A percentile compares a stretch with the other conserved stretches of the same genome.
These are phyloP conservation scores for Notarius quadriscutis DNA, from an alignment of 2,113 vertebrate species.

Conservation along the genomic window DNA sequence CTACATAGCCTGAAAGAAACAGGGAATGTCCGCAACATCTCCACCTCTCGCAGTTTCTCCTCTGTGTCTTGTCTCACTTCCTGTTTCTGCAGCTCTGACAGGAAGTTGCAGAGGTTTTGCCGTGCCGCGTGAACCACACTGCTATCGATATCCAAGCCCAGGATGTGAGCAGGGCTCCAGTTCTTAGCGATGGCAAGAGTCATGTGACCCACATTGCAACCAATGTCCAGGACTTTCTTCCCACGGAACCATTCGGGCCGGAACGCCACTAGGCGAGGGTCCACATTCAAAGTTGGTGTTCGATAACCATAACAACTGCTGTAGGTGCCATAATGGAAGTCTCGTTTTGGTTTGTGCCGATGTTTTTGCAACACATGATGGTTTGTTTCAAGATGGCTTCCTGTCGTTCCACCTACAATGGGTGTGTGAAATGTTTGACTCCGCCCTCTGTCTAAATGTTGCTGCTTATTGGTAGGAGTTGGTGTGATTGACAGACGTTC, in stretches of 20 bases:
- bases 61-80: constrained; percentile 6
- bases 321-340: constrained; percentile 84
- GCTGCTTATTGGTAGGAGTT: constrained; percentile 30
- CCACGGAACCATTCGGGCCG: constrained; percentile 83
- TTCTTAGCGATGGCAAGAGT: constrained; percentile 78
- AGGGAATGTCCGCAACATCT: constrained; percentile 60
- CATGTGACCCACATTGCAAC: constrained; percentile 85
- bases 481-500: constrained; percentile 45
- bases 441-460: constrained; percentile 54
- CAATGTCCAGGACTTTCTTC: constrained; percentile 82
- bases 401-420: constrained; percentile 56
- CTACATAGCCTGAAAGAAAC: constrained; percentile 77
- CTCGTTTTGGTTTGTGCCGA: constrained; percentile 51
- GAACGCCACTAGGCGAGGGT: constrained; percentile 75
- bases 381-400: constrained; percentile 14
- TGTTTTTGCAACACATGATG: background rate
- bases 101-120: constrained; percentile 85
- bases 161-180: constrained; percentile 78
- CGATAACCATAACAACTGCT: constrained; percentile 85
- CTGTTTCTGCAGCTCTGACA: constrained; percentile 73
- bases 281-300: constrained; percentile 69
- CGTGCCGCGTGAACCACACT: constrained; percentile 77
- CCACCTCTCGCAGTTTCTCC: background rate
- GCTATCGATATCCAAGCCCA: constrained; percentile 84
- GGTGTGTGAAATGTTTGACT: constrained; percentile 68